Base-by-base conservation (phyloP, 2,113 vertebrate species). In the Forbesichthys agassizii region DNA sequence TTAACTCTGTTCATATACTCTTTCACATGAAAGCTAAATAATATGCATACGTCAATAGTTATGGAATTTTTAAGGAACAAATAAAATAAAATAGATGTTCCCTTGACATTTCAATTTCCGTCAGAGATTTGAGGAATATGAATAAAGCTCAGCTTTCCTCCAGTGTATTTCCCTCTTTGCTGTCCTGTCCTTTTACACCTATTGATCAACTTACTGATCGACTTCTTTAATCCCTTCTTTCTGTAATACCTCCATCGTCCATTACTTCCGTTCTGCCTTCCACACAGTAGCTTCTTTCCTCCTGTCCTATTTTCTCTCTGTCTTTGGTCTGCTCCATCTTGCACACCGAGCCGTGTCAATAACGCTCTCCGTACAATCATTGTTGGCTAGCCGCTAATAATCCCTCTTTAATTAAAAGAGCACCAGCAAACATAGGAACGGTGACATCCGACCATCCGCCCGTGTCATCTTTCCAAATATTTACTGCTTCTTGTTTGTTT, bases 401-500 rank as follows among this genome's bases (percentile, higher is more conserved):
- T 27, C 61, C 70, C 69, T 68, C 62, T 68, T 75, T 86, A 77
- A 81, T 79, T 80, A 64, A 77, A 63, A 48, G 4, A 9, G 59
- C 59, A 46, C 7, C 6, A n/a, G 33, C 12, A 46, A 61, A 46
- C 33, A n/a, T 46, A 14, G 27, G 12, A 33, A 36, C 11, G 59
- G 57, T 46, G 66, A 66, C 36, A 60, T 64, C 57, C 57, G 20
- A 48, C 42, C 64, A 65, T 71, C 64, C 79, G 74, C 14, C 49
- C 61, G 56, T 69, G 66, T 57, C 2, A 16, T 76, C 77, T 79
- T 82, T 27, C 27, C 69, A 80, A 78, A 82, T 78, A 75, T 78
- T 79, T 67, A 59, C 75, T 75, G 58, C 67, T 80, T 85, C 65
- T 82, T 81, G 70, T 73, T 61, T 14, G 48, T 52, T 60, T 27